A percentile compares a stretch with the other conserved stretches of the same genome.
These are phyloP conservation scores for Pygoscelis adeliae DNA, from an alignment of 2,113 vertebrate species.

Conservation along the genomic window DNA sequence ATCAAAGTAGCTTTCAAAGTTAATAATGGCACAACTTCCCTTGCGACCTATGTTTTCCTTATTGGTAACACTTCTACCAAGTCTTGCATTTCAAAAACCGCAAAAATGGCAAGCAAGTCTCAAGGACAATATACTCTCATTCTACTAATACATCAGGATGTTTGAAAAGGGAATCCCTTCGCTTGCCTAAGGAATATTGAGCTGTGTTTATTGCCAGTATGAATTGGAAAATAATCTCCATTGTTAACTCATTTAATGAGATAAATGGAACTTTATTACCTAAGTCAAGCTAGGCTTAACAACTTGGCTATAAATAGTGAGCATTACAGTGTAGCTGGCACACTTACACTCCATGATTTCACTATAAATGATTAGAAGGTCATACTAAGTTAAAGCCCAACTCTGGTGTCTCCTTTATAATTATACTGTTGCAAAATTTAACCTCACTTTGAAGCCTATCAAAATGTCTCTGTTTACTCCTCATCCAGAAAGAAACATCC, in stretches of 20 bases:
- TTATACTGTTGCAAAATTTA: not conserved
- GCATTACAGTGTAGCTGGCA: slow-evolving; percentile 44
- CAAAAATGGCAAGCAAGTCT: not conserved
- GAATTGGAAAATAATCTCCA: slow-evolving; percentile 11
- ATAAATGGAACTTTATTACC: slow-evolving; percentile 53
- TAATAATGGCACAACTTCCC: not conserved
- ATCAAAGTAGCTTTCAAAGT: not conserved
- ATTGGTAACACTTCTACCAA: not conserved
- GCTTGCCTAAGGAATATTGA: not conserved
- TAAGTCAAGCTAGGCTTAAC: slow-evolving; percentile 18
- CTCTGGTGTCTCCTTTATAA: not conserved
- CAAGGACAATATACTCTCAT: not conserved
- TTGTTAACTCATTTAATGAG: slow-evolving; percentile 43
- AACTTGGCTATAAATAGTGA: slow-evolving; percentile 54
- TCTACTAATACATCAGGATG: not conserved
- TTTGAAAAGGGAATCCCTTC: not conserved
- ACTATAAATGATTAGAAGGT: slow-evolving; percentile 20
- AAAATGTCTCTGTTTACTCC: not conserved
- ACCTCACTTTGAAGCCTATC: not conserved
- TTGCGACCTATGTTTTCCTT: not conserved
- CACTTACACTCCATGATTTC: slow-evolving; percentile 47
- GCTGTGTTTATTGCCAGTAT: not conserved
- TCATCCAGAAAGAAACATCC: not conserved
- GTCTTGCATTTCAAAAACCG: not conserved
- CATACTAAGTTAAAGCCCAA: slow-evolving; percentile 19